Evolutionary conservation across 2,797 vertebrate species (phyloP).

Genomic region (Hippocampus kuda): DNA sequence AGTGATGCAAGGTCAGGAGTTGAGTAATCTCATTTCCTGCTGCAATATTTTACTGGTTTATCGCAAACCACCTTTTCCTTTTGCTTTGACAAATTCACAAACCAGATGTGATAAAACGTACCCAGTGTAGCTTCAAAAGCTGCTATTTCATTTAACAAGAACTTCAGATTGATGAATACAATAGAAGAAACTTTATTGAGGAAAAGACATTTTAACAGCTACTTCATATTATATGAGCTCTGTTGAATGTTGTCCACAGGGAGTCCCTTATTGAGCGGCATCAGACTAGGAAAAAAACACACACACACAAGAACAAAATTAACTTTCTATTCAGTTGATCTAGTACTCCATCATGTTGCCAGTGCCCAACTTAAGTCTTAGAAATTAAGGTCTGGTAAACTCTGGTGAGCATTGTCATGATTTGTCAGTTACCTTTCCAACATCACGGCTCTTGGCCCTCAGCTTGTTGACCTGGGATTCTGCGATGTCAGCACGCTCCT

Average conservation of each 20-base stretch:
- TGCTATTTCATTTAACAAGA: background rate
- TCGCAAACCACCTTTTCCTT: background rate
- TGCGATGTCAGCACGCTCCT: slow-evolving; percentile 75
- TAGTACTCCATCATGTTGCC: background rate
- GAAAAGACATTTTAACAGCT: slow-evolving; percentile 18
- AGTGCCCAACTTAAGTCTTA: background rate
- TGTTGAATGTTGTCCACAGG: slow-evolving; percentile 12
- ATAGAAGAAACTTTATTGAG: slow-evolving; percentile 32
- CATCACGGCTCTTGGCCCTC: slow-evolving; percentile 70
- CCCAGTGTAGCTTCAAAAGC: background rate
- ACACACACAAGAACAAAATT: background rate
- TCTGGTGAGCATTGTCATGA: background rate
- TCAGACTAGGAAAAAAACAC: slow-evolving; percentile 27
- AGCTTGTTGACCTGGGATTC: slow-evolving; percentile 82
- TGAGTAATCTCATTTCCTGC: too few species aligned
- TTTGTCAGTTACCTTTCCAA: slow-evolving; percentile 53
- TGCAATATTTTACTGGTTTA: background rate
- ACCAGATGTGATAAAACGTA: background rate
- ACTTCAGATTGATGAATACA: background rate
- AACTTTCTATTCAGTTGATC: background rate
- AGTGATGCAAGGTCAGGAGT: background rate
- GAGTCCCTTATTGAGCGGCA: slow-evolving; percentile 26
- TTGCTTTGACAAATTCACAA: background rate
- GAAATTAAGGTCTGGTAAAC: background rate
- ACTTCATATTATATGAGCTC: slow-evolving; percentile 43